Evolutionary conservation across 1,140 invertebrate genomes (phyloP).

Genomic region (Drosophila obscura): DNA sequence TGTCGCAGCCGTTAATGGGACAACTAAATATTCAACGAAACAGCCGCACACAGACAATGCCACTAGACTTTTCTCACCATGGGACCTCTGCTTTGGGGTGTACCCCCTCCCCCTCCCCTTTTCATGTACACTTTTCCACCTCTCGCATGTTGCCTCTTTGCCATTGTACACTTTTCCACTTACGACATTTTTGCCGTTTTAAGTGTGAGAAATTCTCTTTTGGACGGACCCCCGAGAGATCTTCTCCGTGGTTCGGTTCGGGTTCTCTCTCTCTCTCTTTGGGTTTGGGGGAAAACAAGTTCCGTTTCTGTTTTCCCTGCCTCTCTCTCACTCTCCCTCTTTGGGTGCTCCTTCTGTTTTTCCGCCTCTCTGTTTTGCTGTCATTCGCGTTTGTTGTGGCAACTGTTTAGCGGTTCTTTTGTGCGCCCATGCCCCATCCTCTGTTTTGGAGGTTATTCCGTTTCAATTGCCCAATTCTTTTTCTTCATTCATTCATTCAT

Average conservation of each 20-base stretch:
- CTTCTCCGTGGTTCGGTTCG: no score
- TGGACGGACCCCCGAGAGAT: not conserved
- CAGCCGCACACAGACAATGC: constrained; percentile 6
- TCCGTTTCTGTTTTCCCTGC: constrained; percentile 35
- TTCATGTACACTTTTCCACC: not conserved
- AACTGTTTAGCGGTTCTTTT: constrained; percentile 58
- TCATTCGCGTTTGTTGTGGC: constrained; percentile 26
- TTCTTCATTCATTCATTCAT: no score
- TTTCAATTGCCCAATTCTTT: constrained; percentile 55
- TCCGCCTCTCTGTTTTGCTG: constrained; percentile 17
- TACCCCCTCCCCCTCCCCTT: no score
- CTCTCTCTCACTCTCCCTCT: constrained; percentile 12
- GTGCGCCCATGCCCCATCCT: constrained; percentile 14
- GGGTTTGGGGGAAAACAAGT: constrained; percentile 53
- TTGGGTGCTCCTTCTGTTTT: constrained; percentile 19
- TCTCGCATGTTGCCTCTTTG: constrained; percentile 1
- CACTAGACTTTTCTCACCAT: constrained; percentile 10
- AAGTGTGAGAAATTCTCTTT: constrained; percentile 58
- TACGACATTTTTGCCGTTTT: constrained; percentile 60
- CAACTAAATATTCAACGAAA: constrained; percentile 21
- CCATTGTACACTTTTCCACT: constrained; percentile 19
- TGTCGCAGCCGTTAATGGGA: constrained; percentile 18
- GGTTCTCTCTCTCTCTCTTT: not conserved
- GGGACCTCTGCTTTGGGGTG: no score
- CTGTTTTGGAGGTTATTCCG: constrained; percentile 59